Base-by-base conservation (phyloP, 2,113 vertebrate genomes). In the Garra rufa region DNA sequence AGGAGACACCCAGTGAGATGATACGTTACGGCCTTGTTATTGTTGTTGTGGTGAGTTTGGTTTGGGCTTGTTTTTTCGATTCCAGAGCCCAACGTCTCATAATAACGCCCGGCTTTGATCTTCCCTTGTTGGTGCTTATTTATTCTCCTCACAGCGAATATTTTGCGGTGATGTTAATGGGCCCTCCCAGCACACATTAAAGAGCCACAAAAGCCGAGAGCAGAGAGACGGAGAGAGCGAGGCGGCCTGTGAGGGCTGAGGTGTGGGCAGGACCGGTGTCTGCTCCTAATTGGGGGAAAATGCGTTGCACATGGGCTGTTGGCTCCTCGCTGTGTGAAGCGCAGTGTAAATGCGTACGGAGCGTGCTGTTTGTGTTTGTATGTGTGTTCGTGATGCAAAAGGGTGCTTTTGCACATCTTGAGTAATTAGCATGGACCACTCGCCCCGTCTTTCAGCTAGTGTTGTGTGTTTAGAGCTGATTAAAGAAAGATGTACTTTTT, bases 231-330 rank as follows among this genome's bases (percentile, higher is more conserved):
- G 88, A 86, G 85, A 81, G 89, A 55, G 88, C 87, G 88, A 86
- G 89, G 85, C 88, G 30, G 87, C 89, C 61, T 87, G 86, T 85
- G 75, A 82, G 79, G 89, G 91, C 89, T 91, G 76, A 78, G 76
- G 86, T 87, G 44, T 69, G 89, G 90, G 90, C 87, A 92, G 88
- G 85, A 87, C 85, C 88, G 86, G 89, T 89, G 91, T 93, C 93
- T 94, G 93, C 90, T 90, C 86, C 88, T 94, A 94, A 94, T 94
- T 94, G 93, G 89, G 90, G 90, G 89, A 92, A 94, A 94, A 94
- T 92, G 90, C 55, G 28, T 86, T 89, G 90, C 93, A 88, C 91
- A 92, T 95, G 86, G 81, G 85, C 55, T 83, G 43, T 81, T 87
- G 70, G 76, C 57, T 86, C 86, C 76, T 77, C 13, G 55, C 80